A percentile compares a stretch with the other conserved stretches of the same genome.
These are phyloP conservation scores for Clostera curtula DNA, from an alignment of 2,888 invertebrate genomes.

Conservation along the genomic window DNA sequence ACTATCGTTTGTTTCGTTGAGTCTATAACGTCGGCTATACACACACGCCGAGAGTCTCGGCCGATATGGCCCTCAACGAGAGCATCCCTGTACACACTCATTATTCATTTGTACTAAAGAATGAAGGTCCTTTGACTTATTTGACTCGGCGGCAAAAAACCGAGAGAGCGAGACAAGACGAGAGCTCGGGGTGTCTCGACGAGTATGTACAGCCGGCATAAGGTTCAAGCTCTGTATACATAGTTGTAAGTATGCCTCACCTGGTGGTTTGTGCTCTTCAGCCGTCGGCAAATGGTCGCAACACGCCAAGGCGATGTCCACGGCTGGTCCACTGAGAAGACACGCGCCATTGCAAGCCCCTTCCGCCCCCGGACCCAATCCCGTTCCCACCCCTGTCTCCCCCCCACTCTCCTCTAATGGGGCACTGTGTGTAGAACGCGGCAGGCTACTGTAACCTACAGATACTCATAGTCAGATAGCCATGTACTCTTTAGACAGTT, in stretches of 20 bases:
- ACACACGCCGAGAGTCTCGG: too few relatives aligned
- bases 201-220: too few relatives aligned
- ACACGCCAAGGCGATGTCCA: slow-evolving; percentile 73
- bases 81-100: too few relatives aligned
- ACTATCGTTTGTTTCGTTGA: too few relatives aligned
- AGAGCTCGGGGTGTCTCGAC: too few relatives aligned
- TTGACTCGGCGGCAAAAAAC: background rate
- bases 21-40: too few relatives aligned
- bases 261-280: slow-evolving; percentile 56
- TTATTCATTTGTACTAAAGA: too few relatives aligned
- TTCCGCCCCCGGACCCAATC: slow-evolving; percentile 28
- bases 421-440: slow-evolving; percentile 88
- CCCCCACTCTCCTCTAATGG: slow-evolving; percentile 68
- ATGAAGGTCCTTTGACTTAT: too few relatives aligned
- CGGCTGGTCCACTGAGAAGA: slow-evolving; percentile 67
- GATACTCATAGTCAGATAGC: background rate
- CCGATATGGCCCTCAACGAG: too few relatives aligned
- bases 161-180: background rate
- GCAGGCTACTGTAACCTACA: slow-evolving; percentile 88
- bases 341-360: slow-evolving; percentile 68
- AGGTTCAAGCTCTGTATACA: too few relatives aligned
- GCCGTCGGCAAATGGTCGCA: slow-evolving; percentile 77
- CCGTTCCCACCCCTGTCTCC: slow-evolving; percentile 32
- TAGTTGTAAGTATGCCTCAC: too few relatives aligned
- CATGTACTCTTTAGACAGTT: too few relatives aligned